phyloP scores from a whole-genome alignment of 2,888 invertebrate genomes.

The Zeuzera pyrina region DNA sequence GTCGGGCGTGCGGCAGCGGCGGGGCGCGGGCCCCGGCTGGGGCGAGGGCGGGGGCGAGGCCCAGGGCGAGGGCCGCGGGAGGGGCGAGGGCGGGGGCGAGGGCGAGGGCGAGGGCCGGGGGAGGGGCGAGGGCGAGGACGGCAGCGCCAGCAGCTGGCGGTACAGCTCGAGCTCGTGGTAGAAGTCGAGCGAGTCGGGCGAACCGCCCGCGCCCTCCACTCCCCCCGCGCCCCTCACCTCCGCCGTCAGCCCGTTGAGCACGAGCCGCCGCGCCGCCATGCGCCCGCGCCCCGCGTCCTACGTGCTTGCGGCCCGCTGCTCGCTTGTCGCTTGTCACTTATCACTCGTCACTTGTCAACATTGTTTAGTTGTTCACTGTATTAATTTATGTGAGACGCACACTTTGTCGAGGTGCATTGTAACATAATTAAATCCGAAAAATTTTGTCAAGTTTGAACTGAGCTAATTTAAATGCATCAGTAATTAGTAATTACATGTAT shows the following conservation, averaged over 20 bases:
- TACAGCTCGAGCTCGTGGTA: constrained; percentile 63
- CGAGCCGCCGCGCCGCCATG: constrained; percentile 37
- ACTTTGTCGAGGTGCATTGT: no score
- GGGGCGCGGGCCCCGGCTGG: constrained; percentile 2
- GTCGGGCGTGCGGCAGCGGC: constrained; percentile 21
- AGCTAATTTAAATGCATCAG: no score
- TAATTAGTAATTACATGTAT: no score
- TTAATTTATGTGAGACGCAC: no score
- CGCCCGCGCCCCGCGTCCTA: constrained; percentile 7
- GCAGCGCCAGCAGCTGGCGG: constrained; percentile 51
- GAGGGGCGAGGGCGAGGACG: constrained; percentile 11
- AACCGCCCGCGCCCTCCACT: constrained; percentile 19
- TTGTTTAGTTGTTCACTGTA: neutral
- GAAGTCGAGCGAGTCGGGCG: constrained; percentile 42
- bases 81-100: constrained; percentile 11
- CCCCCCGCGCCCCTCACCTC: constrained; percentile 31
- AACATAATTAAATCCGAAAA: no score
- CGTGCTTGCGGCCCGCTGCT: neutral
- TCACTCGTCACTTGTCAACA: neutral
- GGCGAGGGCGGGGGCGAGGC: neutral
- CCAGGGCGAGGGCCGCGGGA: constrained; percentile 8
- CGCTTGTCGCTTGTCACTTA: constrained; percentile 5
- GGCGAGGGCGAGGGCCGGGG: constrained; percentile 15
- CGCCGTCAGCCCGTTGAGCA: constrained; percentile 61
- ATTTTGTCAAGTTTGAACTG: no score